Evolutionary conservation across 2,797 vertebrate species (phyloP), one percentile per base, ranked within the genome.

Genomic region (Centroberyx gerrardi): DNA sequence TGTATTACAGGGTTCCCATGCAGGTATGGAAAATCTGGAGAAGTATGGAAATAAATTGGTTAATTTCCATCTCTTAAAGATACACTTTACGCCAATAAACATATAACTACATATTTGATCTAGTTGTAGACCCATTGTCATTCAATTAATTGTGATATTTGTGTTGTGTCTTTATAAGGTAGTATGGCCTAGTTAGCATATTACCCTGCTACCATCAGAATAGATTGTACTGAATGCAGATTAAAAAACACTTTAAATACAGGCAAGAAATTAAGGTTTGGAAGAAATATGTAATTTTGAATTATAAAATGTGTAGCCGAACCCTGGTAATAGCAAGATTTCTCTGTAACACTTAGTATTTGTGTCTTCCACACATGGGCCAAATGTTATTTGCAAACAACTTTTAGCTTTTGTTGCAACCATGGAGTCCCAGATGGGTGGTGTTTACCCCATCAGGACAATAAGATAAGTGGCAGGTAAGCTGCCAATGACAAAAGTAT

Each of bases 381-480:
- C 42, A 44, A 44, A 44, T 44, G 10, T 12, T 12, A 44, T 44
- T 44, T 44, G 14, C 3, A 44, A 44, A 44, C 3, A 3, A 44
- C 12, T 44, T 6, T 51, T 52, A 14, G 7, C 3, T 49, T 28
- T 61, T 67, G 7, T 54, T 76, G 54, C 38, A 48, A 60, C 52
- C 14, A 8, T n/a, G 33, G 62, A 29, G 9, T 42, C 17, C 14
- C 10, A 33, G 12, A 22, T 49, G 22, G 18, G n/a, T 52, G 70
- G 36, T 53, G 3, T 62, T 68, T 13, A 54, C 36, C 33, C 36
- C 51, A 44, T 40, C 6, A 2, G 36, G 56, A 36, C 29, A 56
- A 28, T 68, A 6, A 68, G 52, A 65, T 33, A 62, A 8, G 46
- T 48, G 65, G 67, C 58, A 78, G 38, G 31, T 29, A 33, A 67